Conservation (phyloP, 2,113 vertebrate genomes). For the Urocitellus parryii region DNA sequence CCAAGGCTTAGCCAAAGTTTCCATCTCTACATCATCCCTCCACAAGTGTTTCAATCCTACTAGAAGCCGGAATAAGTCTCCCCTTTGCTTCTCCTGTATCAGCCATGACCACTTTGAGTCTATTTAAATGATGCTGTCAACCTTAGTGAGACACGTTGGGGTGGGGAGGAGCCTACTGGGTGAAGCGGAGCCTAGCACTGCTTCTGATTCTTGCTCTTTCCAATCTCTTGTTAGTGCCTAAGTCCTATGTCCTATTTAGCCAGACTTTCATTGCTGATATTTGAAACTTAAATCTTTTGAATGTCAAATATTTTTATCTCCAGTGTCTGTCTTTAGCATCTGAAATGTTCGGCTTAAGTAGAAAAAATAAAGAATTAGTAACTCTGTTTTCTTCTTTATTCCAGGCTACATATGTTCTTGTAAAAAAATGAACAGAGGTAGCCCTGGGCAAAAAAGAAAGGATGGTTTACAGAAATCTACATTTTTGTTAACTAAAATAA, state of each 20-base stretch:
- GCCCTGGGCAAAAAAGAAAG: background rate
- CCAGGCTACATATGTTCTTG: background rate
- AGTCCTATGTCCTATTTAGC: background rate
- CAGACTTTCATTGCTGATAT: background rate
- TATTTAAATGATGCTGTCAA: background rate
- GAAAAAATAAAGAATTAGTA: background rate
- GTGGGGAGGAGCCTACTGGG: no score
- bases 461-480: no score
- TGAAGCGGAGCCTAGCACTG: background rate
- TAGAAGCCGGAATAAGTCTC: background rate
- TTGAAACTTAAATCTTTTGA: background rate
- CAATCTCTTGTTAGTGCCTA: background rate
- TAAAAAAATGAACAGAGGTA: background rate
- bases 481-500: background rate
- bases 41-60: fast-evolving
- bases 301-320: background rate
- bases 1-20: background rate
- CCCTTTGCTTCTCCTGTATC: background rate
- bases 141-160: background rate
- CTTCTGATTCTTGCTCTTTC: background rate
- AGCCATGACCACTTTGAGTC: no score
- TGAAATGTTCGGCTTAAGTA: background rate
- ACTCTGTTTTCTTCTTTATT: background rate
- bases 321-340: background rate
- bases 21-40: background rate